Evolutionary conservation across 2,888 invertebrate genomes (phyloP), one percentile per base, ranked within the genome.

Genomic region (Azorinus chamasolen): DNA sequence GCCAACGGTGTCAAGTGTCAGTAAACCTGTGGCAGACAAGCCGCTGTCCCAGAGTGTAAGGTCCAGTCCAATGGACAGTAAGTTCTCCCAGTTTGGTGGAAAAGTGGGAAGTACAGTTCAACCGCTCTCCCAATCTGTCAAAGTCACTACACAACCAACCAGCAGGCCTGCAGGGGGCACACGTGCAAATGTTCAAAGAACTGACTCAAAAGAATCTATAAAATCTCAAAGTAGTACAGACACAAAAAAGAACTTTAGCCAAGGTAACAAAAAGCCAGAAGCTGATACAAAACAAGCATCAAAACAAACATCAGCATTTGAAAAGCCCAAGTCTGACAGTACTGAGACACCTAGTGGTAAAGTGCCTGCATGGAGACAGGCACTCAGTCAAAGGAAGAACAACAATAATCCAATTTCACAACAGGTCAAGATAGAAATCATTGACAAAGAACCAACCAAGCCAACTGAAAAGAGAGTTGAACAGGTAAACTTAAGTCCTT

Each of bases 371-470:
- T 88, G 89, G 90, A 83, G 87, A 71, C 80, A 79, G 51, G 59
- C 63, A 2, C 39, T 73, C 41, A 84, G 82, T 54, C 68, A 80
- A 55, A 75, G 64, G 43, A 74, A 73, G 20, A 50, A 24, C 22
- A 20, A 39, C 1, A 27, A 53, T 20, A 27, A 53, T 20, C 20
- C 48, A 14, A 53, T 48, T 22, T 50, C 82, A 18, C 78, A 82
- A 16, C 63, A 79, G 50, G 79, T 89, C 16, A 89, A 89, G 79
- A 89, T 90, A 66, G 90, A 90, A 73, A 88, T 90, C 39, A 90
- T 90, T 27, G 90, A 90, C 61, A 89, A 86, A 68, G 55, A 70
- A n/a, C 22, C 61, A 32, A 45, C 57, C 18, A 69, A 51, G 61
- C 45, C 74, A 39, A 18, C 66, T 20, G 69, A 77, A 50, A 83